phyloP scores from a whole-genome alignment of 2,888 invertebrate genomes.

The Hirtodrosophila cameraria region DNA sequence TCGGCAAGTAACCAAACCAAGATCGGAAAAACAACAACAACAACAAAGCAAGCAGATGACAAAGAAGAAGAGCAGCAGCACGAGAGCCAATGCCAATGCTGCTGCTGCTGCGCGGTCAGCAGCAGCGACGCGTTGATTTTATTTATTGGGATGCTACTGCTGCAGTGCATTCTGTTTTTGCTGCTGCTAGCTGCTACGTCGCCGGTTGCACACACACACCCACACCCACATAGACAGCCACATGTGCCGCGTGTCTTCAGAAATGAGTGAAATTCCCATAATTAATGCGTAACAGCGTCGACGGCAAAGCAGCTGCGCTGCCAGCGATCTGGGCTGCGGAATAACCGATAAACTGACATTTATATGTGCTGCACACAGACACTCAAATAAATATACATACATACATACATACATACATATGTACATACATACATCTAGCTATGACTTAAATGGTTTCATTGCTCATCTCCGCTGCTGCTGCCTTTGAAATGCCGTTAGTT shows the following conservation, averaged over 20 bases:
- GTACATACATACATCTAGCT: too few relatives aligned
- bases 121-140: conserved; percentile 6
- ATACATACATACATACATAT: background rate
- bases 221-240: conserved; percentile 7
- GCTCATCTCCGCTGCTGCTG: conserved; percentile 21
- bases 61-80: conserved; percentile 13
- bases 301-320: conserved; percentile 33
- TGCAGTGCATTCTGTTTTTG: conserved; percentile 19
- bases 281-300: conserved; percentile 65
- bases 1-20: conserved; percentile 68
- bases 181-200: conserved; percentile 10
- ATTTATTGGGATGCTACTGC: conserved; percentile 18
- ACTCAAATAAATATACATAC: background rate
- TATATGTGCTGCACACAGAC: background rate
- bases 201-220: conserved; percentile 15
- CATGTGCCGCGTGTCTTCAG: conserved; percentile 33
- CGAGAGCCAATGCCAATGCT: conserved; percentile 54
- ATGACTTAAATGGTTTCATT: too few relatives aligned
- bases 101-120: conserved; percentile 44
- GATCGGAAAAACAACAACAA: conserved; percentile 32
- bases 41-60: conserved; percentile 26
- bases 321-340: conserved; percentile 36
- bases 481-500: conserved; percentile 44
- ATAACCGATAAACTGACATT: conserved; percentile 26
- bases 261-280: conserved; percentile 63